phyloP scores from a whole-genome alignment of 1,140 invertebrate species.

The Drosophila baimaii region DNA sequence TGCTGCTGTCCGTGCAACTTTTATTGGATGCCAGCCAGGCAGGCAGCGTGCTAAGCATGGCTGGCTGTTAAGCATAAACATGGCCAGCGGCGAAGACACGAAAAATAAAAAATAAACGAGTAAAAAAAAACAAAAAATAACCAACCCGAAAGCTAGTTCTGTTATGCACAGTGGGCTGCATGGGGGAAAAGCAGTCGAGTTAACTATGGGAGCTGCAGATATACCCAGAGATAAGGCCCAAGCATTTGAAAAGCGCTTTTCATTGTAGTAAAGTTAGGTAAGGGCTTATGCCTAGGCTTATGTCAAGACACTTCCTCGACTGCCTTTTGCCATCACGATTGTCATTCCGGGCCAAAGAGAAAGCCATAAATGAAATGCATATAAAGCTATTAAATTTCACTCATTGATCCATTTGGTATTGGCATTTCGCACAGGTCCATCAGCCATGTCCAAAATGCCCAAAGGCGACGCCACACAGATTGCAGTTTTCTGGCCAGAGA shows the following conservation, averaged over 20 bases:
- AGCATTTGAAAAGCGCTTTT: conserved; percentile 43
- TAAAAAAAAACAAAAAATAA: conserved; percentile 28
- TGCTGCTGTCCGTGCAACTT: conserved; percentile 45
- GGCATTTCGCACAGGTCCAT: conserved; percentile 48
- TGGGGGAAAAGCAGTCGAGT: conserved; percentile 16
- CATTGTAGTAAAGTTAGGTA: conserved; percentile 59
- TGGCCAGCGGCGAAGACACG: conserved; percentile 53
- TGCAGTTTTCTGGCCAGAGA: conserved; percentile 43
- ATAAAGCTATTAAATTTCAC: conserved; percentile 55
- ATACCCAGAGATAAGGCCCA: conserved; percentile 23
- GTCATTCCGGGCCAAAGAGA: conserved; percentile 43
- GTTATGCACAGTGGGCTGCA: conserved; percentile 71
- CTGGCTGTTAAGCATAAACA: conserved; percentile 71
- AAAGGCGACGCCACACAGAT: conserved; percentile 33
- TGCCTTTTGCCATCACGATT: conserved; percentile 33
- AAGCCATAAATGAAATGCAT: conserved; percentile 50
- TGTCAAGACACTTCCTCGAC: conserved; percentile 28
- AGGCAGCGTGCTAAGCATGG: conserved; percentile 63
- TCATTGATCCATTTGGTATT: conserved; percentile 60
- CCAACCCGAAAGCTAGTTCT: conserved; percentile 63
- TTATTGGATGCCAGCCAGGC: conserved; percentile 63
- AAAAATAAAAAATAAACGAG: conserved; percentile 15
- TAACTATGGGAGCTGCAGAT: conserved; percentile 54
- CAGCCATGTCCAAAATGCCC: conserved; percentile 4
- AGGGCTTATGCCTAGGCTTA: conserved; percentile 33